Evolutionary conservation across 2,888 invertebrate genomes (phyloP).

Genomic region (Cryptus armator): DNA sequence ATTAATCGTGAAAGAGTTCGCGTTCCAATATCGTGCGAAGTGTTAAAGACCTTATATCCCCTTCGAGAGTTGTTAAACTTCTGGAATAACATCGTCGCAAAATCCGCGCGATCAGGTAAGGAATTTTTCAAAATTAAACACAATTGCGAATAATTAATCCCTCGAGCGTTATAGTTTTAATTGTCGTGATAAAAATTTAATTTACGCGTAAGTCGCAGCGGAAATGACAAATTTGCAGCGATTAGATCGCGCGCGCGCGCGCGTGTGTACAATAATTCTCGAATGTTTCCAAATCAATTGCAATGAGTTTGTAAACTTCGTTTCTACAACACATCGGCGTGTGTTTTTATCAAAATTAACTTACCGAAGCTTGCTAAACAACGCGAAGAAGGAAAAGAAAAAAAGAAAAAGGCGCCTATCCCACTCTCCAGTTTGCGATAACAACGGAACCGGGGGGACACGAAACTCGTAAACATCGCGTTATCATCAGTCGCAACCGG

Average conservation of each 20-base stretch:
- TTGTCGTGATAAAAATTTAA: not conserved
- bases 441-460: conserved; percentile 46
- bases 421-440: conserved; percentile 56
- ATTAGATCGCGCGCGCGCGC: not conserved
- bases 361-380: conserved; percentile 78
- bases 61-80: not conserved
- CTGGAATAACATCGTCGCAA: conserved; percentile 38
- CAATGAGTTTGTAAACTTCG: conserved; percentile 78
- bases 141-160: not conserved
- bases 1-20: not conserved
- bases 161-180: not conserved
- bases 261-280: conserved; percentile 37
- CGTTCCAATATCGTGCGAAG: not conserved
- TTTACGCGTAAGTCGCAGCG: not conserved
- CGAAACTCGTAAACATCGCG: conserved; percentile 66
- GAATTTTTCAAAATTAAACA: not conserved
- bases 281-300: conserved; percentile 60
- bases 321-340: conserved; percentile 60
- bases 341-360: conserved; percentile 74
- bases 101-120: conserved; percentile 33
- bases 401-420: conserved; percentile 19
- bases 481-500: conserved; percentile 50
- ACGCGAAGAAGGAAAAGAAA: conserved; percentile 68
- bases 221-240: conserved; percentile 18
- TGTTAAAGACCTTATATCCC: not conserved